phyloP scores from a whole-genome alignment of 2,888 invertebrate genomes.

The Agrochola macilenta region DNA sequence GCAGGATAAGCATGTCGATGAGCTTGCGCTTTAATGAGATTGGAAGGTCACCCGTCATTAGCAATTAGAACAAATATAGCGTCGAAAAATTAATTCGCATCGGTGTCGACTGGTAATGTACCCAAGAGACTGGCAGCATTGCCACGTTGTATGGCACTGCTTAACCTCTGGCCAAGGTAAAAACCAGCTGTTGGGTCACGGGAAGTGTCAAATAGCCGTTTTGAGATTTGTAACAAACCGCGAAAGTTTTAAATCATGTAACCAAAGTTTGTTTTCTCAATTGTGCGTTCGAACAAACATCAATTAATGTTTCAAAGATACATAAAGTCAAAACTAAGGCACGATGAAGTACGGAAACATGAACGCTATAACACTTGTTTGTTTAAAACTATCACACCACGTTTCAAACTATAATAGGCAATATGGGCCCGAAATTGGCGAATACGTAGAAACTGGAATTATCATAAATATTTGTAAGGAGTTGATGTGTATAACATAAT shows the following conservation, averaged over 20 bases:
- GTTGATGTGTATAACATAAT: too few relatives aligned
- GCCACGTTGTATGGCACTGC: too few relatives aligned
- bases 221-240: not conserved
- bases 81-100: too few relatives aligned
- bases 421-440: not conserved
- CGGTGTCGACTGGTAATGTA: too few relatives aligned
- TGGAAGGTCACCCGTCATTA: too few relatives aligned
- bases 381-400: slow-evolving; percentile 11
- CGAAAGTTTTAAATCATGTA: not conserved
- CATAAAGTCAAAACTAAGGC: slow-evolving; percentile 3
- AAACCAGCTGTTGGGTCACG: too few relatives aligned
- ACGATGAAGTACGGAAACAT: slow-evolving; percentile 13
- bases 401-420: not conserved
- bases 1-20: too few relatives aligned
- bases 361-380: slow-evolving; percentile 13
- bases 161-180: too few relatives aligned
- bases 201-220: too few relatives aligned
- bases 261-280: not conserved
- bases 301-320: slow-evolving; percentile 19
- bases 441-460: not conserved
- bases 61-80: too few relatives aligned
- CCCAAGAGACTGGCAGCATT: too few relatives aligned
- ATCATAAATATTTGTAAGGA: not conserved
- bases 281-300: not conserved
- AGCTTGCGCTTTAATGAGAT: too few relatives aligned